phyloP scores from a whole-genome alignment of 1,140 invertebrate genomes.

The Meteorus sp. region DNA sequence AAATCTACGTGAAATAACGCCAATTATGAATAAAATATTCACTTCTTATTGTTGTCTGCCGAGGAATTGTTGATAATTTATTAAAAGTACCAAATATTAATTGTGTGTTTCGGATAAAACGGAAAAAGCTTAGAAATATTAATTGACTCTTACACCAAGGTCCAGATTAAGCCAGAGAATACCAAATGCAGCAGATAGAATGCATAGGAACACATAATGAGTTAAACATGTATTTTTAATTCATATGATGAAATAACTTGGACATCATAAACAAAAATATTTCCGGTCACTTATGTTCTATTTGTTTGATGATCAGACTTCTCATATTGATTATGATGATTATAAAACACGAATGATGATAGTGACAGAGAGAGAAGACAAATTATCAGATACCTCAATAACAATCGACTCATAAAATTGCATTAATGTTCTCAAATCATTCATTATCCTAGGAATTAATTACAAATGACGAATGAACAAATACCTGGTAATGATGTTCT shows the following conservation, averaged over 20 bases:
- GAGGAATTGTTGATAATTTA: too few relatives aligned
- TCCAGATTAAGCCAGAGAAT: slow-evolving; percentile 61
- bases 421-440: too few relatives aligned
- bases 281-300: too few relatives aligned
- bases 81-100: background rate
- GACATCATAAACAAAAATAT: too few relatives aligned
- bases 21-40: too few relatives aligned
- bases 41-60: too few relatives aligned
- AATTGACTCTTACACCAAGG: slow-evolving; percentile 60
- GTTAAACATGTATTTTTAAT: slow-evolving; percentile 58
- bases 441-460: slow-evolving; percentile 5
- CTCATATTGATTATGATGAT: too few relatives aligned
- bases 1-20: too few relatives aligned
- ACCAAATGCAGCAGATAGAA: slow-evolving; percentile 60
- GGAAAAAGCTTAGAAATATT: slow-evolving; percentile 55
- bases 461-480: slow-evolving; percentile 39
- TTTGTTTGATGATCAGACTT: too few relatives aligned
- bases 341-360: too few relatives aligned
- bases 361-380: slow-evolving; percentile 7
- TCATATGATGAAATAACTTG: too few relatives aligned
- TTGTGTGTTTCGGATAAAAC: background rate
- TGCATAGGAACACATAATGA: slow-evolving; percentile 60
- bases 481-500: slow-evolving; percentile 77
- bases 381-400: background rate
- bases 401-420: background rate